A percentile compares a stretch with the other conserved stretches of the same genome.
Evolutionary conservation across 2,797 vertebrate genomes (phyloP).

Genomic region (Serranus cabrilla): DNA sequence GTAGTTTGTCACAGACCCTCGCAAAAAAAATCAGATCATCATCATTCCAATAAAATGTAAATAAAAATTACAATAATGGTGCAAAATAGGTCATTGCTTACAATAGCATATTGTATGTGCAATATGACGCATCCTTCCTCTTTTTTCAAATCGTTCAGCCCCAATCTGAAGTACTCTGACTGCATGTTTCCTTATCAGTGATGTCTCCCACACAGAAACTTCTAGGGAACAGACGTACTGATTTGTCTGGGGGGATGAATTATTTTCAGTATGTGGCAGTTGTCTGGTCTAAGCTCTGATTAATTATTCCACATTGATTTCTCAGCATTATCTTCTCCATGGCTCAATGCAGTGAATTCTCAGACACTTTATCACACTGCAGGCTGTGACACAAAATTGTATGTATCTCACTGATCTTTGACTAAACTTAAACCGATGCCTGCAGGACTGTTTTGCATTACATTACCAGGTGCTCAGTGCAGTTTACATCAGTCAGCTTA

Average conservation of each 20-base stretch:
- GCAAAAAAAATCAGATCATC: no score
- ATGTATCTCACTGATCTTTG: background rate
- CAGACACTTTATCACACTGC: background rate
- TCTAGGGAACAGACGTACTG: no score
- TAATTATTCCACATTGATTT: conserved; percentile 1
- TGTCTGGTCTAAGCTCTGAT: background rate
- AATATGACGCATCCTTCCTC: no score
- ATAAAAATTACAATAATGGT: no score
- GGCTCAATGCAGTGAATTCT: background rate
- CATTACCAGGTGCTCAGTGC: background rate
- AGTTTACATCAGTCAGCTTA: background rate
- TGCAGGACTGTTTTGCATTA: background rate
- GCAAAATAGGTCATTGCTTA: no score
- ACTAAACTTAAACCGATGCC: background rate
- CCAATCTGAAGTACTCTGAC: no score
- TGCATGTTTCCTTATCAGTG: background rate
- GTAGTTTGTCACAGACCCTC: no score
- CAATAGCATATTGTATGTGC: no score
- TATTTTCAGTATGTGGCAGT: no score
- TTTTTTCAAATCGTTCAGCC: no score
- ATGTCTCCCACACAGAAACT: background rate
- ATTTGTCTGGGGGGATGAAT: background rate
- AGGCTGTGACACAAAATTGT: background rate
- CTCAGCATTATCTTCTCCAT: background rate
- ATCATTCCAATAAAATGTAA: no score